These are phyloP conservation scores for Napeogenes sylphis DNA, from an alignment of 2,888 invertebrate genomes.

Conservation along the genomic window DNA sequence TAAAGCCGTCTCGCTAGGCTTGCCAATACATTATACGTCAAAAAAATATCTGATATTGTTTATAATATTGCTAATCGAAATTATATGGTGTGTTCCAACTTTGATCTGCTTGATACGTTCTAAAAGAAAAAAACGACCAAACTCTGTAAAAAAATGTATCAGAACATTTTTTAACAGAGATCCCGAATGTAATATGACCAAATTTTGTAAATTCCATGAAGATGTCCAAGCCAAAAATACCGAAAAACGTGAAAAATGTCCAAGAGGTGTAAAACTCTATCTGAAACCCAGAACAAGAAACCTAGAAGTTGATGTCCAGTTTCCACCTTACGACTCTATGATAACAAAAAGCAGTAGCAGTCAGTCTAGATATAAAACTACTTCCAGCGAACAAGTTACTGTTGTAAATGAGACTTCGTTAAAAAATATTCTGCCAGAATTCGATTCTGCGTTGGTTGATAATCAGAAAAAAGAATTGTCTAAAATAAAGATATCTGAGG, in stretches of 20 bases:
- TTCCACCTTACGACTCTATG: slow-evolving; percentile 23
- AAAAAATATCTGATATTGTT: slow-evolving; percentile 50
- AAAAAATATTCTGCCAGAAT: slow-evolving; percentile 12
- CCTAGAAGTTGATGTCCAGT: slow-evolving; percentile 29
- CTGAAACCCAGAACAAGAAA: slow-evolving; percentile 29
- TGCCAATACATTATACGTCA: slow-evolving; percentile 38
- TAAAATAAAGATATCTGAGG: too few relatives aligned
- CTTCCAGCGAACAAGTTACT: slow-evolving; percentile 18
- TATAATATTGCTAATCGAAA: slow-evolving; percentile 52
- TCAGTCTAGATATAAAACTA: slow-evolving; percentile 15
- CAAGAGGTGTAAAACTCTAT: slow-evolving; percentile 26
- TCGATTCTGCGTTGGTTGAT: background rate
- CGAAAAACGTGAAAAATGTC: background rate
- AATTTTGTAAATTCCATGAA: background rate
- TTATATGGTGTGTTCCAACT: slow-evolving; percentile 55
- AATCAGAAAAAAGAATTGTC: too few relatives aligned
- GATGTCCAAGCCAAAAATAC: background rate
- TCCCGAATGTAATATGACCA: slow-evolving; percentile 1
- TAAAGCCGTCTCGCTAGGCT: slow-evolving; percentile 21
- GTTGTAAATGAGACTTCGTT: slow-evolving; percentile 16
- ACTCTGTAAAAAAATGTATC: slow-evolving; percentile 9
- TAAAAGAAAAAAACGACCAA: slow-evolving; percentile 25
- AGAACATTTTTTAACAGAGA: slow-evolving; percentile 15
- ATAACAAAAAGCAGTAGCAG: slow-evolving; percentile 16
- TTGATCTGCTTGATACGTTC: slow-evolving; percentile 33